phyloP scores from a whole-genome alignment of 1,140 invertebrate species.

The Brachionus koreanus region DNA sequence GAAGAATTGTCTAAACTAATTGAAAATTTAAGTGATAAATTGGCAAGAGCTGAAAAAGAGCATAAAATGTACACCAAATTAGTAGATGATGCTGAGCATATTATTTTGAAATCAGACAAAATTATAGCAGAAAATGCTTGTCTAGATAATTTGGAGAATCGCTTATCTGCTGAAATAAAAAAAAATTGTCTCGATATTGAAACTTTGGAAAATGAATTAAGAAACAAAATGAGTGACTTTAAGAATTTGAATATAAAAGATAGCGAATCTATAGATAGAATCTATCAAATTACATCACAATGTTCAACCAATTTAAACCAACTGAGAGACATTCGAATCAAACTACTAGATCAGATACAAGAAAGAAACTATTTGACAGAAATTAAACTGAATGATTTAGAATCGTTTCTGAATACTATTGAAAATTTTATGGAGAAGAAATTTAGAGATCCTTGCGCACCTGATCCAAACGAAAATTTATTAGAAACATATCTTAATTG shows the following conservation, averaged over 20 bases:
- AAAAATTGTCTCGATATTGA: background rate
- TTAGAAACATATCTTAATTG: background rate
- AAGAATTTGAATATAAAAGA: constrained; percentile 16
- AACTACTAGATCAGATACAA: background rate
- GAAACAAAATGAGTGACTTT: background rate
- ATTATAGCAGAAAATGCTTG: background rate
- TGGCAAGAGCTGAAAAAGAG: background rate
- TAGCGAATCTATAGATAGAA: background rate
- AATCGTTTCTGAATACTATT: background rate
- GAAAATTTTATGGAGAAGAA: background rate
- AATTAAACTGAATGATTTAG: constrained; percentile 9
- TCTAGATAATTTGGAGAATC: background rate
- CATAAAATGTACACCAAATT: background rate
- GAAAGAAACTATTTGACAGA: background rate
- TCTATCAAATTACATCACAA: background rate
- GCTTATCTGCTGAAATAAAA: background rate
- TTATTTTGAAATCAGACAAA: background rate
- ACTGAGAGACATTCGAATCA: background rate
- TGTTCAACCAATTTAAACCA: background rate
- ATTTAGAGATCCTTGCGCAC: background rate
- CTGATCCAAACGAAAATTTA: background rate
- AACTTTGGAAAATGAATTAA: background rate
- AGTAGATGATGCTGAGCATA: background rate
- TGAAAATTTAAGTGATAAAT: background rate
- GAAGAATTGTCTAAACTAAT: background rate